Base-by-base conservation (phyloP, 2,113 vertebrate species). In the Trematocara macrostoma region DNA sequence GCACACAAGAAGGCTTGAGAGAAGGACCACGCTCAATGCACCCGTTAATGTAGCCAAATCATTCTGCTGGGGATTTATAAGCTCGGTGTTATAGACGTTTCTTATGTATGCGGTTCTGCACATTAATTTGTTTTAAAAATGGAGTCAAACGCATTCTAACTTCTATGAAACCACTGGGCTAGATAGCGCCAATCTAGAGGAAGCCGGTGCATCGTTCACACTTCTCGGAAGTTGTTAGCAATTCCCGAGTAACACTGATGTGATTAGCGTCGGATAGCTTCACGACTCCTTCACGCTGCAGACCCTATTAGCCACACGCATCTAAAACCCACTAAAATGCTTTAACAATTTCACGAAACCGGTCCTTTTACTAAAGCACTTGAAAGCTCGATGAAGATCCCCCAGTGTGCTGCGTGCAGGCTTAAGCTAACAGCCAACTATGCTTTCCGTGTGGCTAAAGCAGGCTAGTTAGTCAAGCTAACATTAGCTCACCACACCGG, bases 161-260 rank as follows among this genome's bases (percentile, higher is more conserved):
- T 35, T 16, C n/a, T 12, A 59, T 1, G 3, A 15, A 16, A 16
- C 18, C 2, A 1, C 51, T 15, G 8, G 4, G 3, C 3, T 45
- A 38, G 34, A 83, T 4, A 26, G 20, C 11, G 8, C 18, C 3
- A 2, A 38, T 51, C 6, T 16, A 40, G 23, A 35, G 47, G 12
- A 23, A 47, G 42, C 40, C 34, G 5, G 16, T 7, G 40, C 56
- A 67, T 38, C 53, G 31, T 31, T 14, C 7, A 5, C 59, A 82
- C 84, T 90, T 69, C 40, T 78, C 69, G 67, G 85, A 88, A 92
- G 88, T 92, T 91, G 55, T 15, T 67, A 82, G 71, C 78, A 51
- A 84, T 61, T 91, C 89, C 12, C 7, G 16, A 20, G 35, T 31
- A 45, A 53, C 56, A 86, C 1, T 8, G 31, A 15, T 57, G 49